Percentiles rank a stretch among this genome's conserved stretches.
Conservation (phyloP, 2,888 invertebrate species). For the Scrobipalpa atriplicella region DNA sequence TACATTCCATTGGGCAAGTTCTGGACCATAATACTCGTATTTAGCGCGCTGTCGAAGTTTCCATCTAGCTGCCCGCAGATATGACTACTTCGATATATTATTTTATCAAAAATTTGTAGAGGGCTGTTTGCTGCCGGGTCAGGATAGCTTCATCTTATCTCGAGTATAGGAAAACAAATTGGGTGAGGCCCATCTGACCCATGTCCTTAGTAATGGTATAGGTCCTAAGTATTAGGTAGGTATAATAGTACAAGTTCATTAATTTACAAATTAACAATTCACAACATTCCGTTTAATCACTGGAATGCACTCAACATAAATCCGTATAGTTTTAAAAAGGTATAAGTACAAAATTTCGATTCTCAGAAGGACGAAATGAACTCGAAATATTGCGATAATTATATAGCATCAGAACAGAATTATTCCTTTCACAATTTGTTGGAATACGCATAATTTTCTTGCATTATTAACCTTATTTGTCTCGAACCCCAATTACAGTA, state of each 20-base stretch:
- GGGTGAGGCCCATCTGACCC: too few species aligned
- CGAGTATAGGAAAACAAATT: too few species aligned
- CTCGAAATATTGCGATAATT: not conserved
- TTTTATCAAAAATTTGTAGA: too few species aligned
- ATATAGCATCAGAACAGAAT: conserved; percentile 4
- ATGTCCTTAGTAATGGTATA: too few species aligned
- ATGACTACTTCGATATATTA: not conserved
- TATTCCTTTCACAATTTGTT: not conserved
- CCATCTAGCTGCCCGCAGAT: not conserved
- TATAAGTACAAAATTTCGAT: not conserved
- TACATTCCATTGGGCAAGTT: not conserved
- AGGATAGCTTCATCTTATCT: too few species aligned
- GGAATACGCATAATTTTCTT: conserved; percentile 7
- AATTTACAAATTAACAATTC: not conserved
- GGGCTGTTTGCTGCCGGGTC: too few species aligned
- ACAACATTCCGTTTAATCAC: not conserved
- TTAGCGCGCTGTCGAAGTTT: not conserved
- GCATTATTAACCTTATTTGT: conserved; percentile 15
- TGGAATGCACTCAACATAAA: not conserved
- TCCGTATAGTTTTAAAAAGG: too few species aligned
- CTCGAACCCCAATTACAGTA: conserved; percentile 11
- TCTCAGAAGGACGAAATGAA: not conserved
- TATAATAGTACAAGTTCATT: too few species aligned
- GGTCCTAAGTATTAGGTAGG: too few species aligned
- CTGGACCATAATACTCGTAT: not conserved